Base-by-base conservation (phyloP, 2,888 invertebrate species). In the Eulithis prunata region DNA sequence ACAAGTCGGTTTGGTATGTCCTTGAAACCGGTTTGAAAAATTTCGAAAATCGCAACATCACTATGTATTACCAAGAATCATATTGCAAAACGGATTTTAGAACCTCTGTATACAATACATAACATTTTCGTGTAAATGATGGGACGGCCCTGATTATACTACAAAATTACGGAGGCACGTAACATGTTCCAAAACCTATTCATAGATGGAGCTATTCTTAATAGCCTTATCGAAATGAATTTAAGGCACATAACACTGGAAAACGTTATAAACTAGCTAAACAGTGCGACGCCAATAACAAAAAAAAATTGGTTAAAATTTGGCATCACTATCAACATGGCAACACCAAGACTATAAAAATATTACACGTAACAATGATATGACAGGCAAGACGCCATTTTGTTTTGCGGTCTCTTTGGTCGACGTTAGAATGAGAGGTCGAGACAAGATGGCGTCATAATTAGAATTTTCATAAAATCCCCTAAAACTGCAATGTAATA, bases 251-350 rank as follows among this genome's bases (percentile, higher is more conserved):
- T 76, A 84, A 85, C 79, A 84, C 81, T 79, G 77, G 81, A 84
- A 79, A 82, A 73, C 74, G 32, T 78, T 75, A 80, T 80, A 80
- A 82, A 67, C 62, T 67, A 70, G 78, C 72, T 77, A 21, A n/a
- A n/a, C n/a, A n/a, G n/a, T n/a, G n/a, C n/a, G n/a, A n/a, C n/a
- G n/a, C n/a, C n/a, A n/a, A n/a, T n/a, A n/a, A n/a, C n/a, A n/a
- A n/a, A n/a, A n/a, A n/a, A n/a, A n/a, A n/a, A n/a, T n/a, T n/a
- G n/a, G n/a, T n/a, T n/a, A n/a, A 21, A 21, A 21, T 89, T 89
- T 89, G 89, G 90, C 89, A 88, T 85, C 82, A 81, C 78, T 75
- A 74, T 76, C 32, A 80, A 75, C 75, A 87, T 86, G 86, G 86
- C 87, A 87, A 87, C 86, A 80, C 76, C 77, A 78, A 75, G 65